phyloP scores from a whole-genome alignment of 2,113 vertebrate genomes.

The Misgurnus anguillicaudatus region DNA sequence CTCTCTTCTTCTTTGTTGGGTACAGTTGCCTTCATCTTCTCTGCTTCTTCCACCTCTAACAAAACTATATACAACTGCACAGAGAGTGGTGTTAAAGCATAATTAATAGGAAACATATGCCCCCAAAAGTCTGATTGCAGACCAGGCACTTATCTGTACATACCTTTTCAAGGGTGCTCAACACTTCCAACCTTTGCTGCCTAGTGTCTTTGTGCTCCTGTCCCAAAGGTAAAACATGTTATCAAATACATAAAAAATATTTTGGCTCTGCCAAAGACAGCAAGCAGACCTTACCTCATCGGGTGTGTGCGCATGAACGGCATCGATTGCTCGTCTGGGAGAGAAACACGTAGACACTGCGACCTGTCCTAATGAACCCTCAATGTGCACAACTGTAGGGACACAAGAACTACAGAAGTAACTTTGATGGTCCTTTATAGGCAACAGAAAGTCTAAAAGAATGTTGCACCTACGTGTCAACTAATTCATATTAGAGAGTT shows the following conservation, averaged over 20 bases:
- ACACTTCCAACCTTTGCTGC: slow-evolving; percentile 79
- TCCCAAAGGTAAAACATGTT: not conserved
- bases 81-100: not conserved
- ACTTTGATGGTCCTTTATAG: no score
- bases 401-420: not conserved
- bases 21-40: slow-evolving; percentile 65
- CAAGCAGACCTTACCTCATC: slow-evolving; percentile 72
- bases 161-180: slow-evolving; percentile 88
- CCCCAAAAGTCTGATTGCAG: no score
- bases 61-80: slow-evolving; percentile 83
- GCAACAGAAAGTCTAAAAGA: no score
- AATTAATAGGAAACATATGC: not conserved
- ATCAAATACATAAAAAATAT: not conserved
- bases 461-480: no score
- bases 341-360: slow-evolving; percentile 93
- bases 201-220: slow-evolving; percentile 76
- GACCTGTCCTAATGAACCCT: slow-evolving; percentile 92
- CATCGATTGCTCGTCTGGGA: slow-evolving; percentile 90
- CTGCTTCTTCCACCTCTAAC: slow-evolving; percentile 83
- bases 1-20: slow-evolving; percentile 67
- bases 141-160: no score
- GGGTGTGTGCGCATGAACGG: slow-evolving; percentile 77
- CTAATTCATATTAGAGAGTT: no score
- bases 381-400: slow-evolving; percentile 86
- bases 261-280: not conserved